These are phyloP conservation scores for Aptenodytes forsteri DNA, from an alignment of 2,113 vertebrate species.

Conservation along the genomic window DNA sequence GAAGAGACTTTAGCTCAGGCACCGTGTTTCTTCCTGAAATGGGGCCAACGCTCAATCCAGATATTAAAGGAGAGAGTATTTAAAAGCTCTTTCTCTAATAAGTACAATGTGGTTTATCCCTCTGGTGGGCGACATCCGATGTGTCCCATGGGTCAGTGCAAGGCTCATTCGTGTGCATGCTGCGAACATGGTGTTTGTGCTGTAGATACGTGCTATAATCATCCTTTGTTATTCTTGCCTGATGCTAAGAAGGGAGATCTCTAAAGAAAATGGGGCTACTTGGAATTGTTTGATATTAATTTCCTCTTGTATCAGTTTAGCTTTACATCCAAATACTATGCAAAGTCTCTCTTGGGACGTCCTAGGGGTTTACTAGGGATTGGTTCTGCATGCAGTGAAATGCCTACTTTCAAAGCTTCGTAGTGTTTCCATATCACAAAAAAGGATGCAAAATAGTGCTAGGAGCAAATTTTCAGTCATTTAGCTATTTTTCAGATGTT, in stretches of 20 bases:
- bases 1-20: background rate
- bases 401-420: background rate
- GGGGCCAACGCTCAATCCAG: background rate
- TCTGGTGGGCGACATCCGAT: background rate
- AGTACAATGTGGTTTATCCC: background rate
- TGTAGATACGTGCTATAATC: background rate
- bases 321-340: background rate
- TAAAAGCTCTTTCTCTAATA: background rate
- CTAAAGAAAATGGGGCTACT: background rate
- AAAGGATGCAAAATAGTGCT: background rate
- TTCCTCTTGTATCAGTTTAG: background rate
- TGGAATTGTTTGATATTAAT: background rate
- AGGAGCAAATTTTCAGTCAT: background rate
- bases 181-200: accelerated
- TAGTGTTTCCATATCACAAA: background rate
- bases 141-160: background rate
- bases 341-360: background rate
- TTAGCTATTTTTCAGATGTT: background rate
- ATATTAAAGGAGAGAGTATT: background rate
- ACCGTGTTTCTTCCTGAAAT: accelerated
- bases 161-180: background rate
- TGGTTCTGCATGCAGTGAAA: background rate
- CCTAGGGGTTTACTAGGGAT: background rate
- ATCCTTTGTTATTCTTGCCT: background rate
- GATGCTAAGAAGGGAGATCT: background rate